phyloP scores from a whole-genome alignment of 2,797 vertebrate species.

The Trematomus bernacchii region DNA sequence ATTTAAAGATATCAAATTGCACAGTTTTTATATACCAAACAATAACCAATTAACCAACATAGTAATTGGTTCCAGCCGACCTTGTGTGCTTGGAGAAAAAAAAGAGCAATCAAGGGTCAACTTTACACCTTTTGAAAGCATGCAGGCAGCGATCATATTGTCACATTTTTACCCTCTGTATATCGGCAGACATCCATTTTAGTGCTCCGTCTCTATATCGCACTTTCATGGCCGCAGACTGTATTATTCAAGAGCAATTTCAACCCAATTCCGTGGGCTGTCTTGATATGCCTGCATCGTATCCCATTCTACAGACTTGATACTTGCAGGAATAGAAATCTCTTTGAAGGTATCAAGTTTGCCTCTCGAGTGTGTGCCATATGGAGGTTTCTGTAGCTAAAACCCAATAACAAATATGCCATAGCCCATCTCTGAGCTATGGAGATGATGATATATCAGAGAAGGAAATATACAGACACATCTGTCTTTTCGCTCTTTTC shows the following conservation, averaged over 20 bases:
- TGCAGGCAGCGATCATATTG: slow-evolving; percentile 19
- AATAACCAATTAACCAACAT: neutral
- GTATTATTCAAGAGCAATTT: slow-evolving; percentile 70
- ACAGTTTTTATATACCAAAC: slow-evolving; percentile 1
- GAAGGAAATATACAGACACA: slow-evolving; percentile 30
- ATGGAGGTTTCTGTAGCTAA: slow-evolving; percentile 29
- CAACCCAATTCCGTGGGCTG: slow-evolving; percentile 62
- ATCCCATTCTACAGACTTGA: slow-evolving; percentile 55
- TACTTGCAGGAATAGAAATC: slow-evolving; percentile 46
- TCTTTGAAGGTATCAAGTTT: slow-evolving; percentile 49
- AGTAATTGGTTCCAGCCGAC: neutral
- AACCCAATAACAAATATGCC: slow-evolving; percentile 40
- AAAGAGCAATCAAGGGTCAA: slow-evolving; percentile 23
- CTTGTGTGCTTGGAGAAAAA: slow-evolving; percentile 32
- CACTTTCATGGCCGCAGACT: slow-evolving; percentile 38
- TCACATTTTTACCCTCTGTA: slow-evolving; percentile 22
- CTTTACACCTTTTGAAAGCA: slow-evolving; percentile 10
- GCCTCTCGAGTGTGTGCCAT: slow-evolving; percentile 37
- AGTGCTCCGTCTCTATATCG: slow-evolving; percentile 29
- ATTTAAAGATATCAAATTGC: neutral
- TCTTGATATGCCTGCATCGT: slow-evolving; percentile 56
- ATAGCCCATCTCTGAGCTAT: slow-evolving; percentile 35
- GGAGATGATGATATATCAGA: slow-evolving; percentile 45
- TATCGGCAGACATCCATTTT: slow-evolving; percentile 42
- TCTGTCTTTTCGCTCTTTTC: slow-evolving; percentile 20